A percentile compares a stretch with the other conserved stretches of the same genome.
Evolutionary conservation across 2,888 invertebrate species (phyloP).

Genomic region (Autographa pulchrina): DNA sequence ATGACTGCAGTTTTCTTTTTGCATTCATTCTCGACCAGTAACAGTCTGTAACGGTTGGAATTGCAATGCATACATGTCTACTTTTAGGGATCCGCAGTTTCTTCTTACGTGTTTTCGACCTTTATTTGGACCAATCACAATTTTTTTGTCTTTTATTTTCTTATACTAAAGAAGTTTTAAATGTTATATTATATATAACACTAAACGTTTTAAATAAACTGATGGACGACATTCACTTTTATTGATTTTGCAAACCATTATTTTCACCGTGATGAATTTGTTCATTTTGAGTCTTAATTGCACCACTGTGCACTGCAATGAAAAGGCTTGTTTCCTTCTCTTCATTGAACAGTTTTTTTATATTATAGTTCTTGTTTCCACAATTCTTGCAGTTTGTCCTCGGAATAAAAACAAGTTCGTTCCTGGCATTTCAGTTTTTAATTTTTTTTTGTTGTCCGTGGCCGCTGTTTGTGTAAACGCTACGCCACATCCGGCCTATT

Average conservation of each 20-base stretch:
- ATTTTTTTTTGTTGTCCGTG: conserved; percentile 54
- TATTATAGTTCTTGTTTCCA: too few species aligned
- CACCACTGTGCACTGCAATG: too few species aligned
- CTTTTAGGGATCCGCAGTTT: conserved; percentile 21
- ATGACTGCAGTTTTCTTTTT: conserved; percentile 40
- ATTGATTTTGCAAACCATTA: too few species aligned
- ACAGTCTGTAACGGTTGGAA: conserved; percentile 30
- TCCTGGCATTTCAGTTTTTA: conserved; percentile 57
- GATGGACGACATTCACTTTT: too few species aligned
- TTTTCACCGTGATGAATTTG: too few species aligned
- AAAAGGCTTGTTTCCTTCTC: not conserved
- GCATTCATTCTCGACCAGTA: conserved; percentile 42
- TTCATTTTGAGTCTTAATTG: too few species aligned
- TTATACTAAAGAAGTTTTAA: too few species aligned
- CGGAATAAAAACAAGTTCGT: conserved; percentile 21
- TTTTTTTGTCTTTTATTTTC: too few species aligned
- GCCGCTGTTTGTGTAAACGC: conserved; percentile 69
- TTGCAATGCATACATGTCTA: conserved; percentile 53
- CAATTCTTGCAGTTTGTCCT: not conserved
- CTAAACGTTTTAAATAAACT: too few species aligned
- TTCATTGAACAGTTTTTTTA: not conserved
- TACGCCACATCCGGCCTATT: conserved; percentile 72
- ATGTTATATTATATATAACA: too few species aligned
- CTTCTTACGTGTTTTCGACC: not conserved
- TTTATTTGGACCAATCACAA: too few species aligned